These are phyloP conservation scores for Diadophis punctatus DNA, from an alignment of 2,113 vertebrate genomes.

Conservation along the genomic window DNA sequence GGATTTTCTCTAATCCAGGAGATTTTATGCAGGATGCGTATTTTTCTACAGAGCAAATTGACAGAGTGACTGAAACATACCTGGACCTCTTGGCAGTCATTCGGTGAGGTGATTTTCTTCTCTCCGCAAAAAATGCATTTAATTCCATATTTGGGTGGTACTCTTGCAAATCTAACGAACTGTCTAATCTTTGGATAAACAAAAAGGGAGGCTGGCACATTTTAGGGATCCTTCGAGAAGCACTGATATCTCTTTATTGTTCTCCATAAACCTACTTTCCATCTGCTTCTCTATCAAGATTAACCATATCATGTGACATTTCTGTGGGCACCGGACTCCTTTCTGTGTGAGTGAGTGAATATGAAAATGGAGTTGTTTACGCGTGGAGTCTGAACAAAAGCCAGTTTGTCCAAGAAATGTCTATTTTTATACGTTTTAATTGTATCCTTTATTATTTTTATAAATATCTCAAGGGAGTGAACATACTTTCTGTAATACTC, in stretches of 20 bases:
- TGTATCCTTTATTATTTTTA: background rate
- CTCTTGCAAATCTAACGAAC: background rate
- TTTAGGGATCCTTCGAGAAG: background rate
- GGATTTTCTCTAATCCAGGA: conserved; percentile 64
- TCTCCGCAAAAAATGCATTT: background rate
- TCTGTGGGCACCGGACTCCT: background rate
- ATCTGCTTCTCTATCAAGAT: background rate
- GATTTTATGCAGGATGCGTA: conserved; percentile 69
- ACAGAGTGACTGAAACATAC: conserved; percentile 66
- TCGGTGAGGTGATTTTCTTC: conserved; percentile 61
- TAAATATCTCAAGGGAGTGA: too few species aligned
- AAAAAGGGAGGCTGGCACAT: background rate
- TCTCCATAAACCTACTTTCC: background rate
- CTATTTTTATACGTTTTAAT: background rate
- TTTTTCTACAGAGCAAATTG: conserved; percentile 65
- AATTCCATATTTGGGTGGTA: background rate
- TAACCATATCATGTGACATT: background rate
- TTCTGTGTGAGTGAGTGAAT: background rate
- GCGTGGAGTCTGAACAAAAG: background rate
- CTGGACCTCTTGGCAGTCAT: conserved; percentile 66
- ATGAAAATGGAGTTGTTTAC: background rate
- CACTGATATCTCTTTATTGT: too few species aligned
- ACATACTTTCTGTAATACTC: too few species aligned
- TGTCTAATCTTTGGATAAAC: background rate
- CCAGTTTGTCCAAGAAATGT: background rate